Evolutionary conservation across 2,113 vertebrate genomes (phyloP).

Genomic region (Excalfactoria chinensis): DNA sequence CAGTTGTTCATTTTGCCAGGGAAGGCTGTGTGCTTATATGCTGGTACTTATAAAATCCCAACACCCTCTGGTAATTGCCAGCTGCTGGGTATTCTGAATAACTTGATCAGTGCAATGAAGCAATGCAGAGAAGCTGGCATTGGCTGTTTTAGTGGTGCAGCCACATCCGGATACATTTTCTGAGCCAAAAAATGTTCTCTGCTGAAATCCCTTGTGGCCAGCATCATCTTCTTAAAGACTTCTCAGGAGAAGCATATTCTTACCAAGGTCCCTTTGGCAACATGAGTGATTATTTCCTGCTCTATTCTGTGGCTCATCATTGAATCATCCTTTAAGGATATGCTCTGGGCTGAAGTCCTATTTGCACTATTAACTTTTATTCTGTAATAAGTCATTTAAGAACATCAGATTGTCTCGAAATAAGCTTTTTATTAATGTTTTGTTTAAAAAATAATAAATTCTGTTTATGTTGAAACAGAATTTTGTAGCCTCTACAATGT

Average conservation of each 20-base stretch:
- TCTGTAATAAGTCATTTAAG: conserved; percentile 16
- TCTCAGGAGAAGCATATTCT: background rate
- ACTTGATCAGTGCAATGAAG: background rate
- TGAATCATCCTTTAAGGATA: conserved; percentile 18
- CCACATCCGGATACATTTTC: background rate
- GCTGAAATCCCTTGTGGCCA: conserved; percentile 16
- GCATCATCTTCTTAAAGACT: conserved; percentile 22
- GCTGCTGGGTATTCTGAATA: background rate
- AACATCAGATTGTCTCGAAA: conserved; percentile 6
- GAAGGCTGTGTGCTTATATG: background rate
- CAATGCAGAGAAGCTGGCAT: background rate
- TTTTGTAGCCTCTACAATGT: background rate
- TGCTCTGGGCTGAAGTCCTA: conserved; percentile 34
- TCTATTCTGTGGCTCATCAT: background rate
- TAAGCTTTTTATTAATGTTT: conserved; percentile 47
- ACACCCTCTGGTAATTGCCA: background rate
- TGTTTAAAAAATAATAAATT: conserved; percentile 46
- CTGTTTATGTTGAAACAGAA: background rate
- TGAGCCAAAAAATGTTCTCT: background rate
- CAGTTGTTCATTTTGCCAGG: background rate
- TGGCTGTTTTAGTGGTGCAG: background rate
- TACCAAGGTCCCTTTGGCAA: conserved; percentile 1
- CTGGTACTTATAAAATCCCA: background rate
- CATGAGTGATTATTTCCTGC: conserved; percentile 7
- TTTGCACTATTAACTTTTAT: conserved; percentile 44